Conservation (phyloP, 2,797 vertebrate species). For the Pangasius macronema region DNA sequence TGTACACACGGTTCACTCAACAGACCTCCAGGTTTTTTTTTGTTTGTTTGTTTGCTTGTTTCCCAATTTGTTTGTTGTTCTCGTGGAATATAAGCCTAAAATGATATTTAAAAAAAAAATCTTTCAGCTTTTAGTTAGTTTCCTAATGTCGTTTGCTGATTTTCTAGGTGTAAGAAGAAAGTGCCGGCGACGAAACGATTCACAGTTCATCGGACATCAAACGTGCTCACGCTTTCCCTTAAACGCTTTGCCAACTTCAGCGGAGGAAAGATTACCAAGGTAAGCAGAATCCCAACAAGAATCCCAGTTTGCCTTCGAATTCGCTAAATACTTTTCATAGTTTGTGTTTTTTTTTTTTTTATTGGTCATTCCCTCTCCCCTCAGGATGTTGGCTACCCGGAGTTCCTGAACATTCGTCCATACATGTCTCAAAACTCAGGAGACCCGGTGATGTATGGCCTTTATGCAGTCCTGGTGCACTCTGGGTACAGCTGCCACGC, state of each 20-base stretch:
- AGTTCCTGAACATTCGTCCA: conserved; percentile 90
- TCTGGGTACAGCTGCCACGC: conserved; percentile 94
- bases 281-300: conserved; percentile 48
- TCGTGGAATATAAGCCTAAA: background rate
- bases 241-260: conserved; percentile 93
- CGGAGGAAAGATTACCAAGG: conserved; percentile 94
- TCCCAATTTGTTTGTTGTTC: background rate
- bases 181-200: conserved; percentile 93
- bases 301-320: no score
- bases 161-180: conserved; percentile 90
- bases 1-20: no score
- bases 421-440: conserved; percentile 92
- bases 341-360: conserved; percentile 7
- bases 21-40: background rate
- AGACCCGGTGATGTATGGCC: conserved; percentile 85
- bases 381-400: conserved; percentile 92
- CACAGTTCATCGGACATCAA: conserved; percentile 90
- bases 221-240: conserved; percentile 89
- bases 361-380: background rate
- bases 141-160: background rate
- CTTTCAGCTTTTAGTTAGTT: background rate
- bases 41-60: background rate
- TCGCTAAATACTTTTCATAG: background rate
- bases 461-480: conserved; percentile 94
- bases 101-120: background rate